Conservation (phyloP, 2,797 vertebrate species). For the Lepus townsendii region DNA sequence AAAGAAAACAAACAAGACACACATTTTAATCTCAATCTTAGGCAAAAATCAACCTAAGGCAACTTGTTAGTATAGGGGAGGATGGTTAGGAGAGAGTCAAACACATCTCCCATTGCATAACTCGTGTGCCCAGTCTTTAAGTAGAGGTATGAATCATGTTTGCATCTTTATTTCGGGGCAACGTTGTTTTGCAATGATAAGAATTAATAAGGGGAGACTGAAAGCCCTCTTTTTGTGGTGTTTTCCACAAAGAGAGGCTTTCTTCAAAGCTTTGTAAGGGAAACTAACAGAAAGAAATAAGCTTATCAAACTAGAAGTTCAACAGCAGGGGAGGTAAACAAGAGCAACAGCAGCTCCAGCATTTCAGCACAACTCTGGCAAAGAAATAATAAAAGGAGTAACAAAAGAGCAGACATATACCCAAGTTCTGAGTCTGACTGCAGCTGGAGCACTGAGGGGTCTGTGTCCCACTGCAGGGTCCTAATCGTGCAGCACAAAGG, state of each 20-base stretch:
- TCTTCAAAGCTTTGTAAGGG: constrained; percentile 74
- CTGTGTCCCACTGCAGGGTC: constrained; percentile 99
- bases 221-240: constrained; percentile 78
- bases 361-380: constrained; percentile 85
- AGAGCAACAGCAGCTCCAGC: constrained; percentile 77
- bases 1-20: constrained; percentile 59
- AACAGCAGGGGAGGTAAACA: constrained; percentile 63
- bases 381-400: constrained; percentile 83
- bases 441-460: constrained; percentile 99
- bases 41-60: constrained; percentile 48
- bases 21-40: constrained; percentile 62
- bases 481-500: constrained; percentile 92
- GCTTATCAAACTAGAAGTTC: constrained; percentile 69
- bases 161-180: neutral
- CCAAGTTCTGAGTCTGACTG: constrained; percentile 98
- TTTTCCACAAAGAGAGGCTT: constrained; percentile 76
- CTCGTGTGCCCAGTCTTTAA: neutral
- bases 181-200: neutral
- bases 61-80: constrained; percentile 53
- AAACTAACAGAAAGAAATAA: constrained; percentile 81
- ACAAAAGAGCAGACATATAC: constrained; percentile 92
- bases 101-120: neutral
- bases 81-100: neutral
- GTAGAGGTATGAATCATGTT: neutral
- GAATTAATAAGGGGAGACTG: neutral